Evolutionary conservation across 2,113 vertebrate species (phyloP), one percentile per base, ranked within the genome.

Genomic region (Panthera tigris): DNA sequence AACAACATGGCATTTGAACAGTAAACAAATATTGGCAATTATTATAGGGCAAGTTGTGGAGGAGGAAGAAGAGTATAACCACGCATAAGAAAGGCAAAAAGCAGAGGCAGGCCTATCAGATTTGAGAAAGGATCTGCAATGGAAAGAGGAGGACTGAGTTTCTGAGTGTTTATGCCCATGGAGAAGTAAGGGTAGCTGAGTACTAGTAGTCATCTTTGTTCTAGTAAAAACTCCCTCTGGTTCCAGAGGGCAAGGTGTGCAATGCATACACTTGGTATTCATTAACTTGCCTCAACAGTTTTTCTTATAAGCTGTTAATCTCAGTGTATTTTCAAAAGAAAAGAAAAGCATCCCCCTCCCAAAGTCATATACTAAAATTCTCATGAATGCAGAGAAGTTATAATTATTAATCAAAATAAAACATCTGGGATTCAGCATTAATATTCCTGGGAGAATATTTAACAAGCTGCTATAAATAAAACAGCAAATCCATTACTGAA

Each of bases 151-250:
- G 3, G 66, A 21, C 31, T 71, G 14, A 33, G 9, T 18, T 69
- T 85, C 69, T 86, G 13, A 31, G 0, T 74, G 27, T 15, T 5
- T 66, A 57, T 27, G 50, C 9, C 5, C 33, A 1, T n/a, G 63
- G 5, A 66, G 16, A 61, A 0, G 1, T 21, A 11, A 78, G 13
- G 5, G 11, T 36, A 5, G 19, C 11, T n/a, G 25, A 7, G 16
- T 45, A 21, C 31, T 21, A 80, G 14, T 3, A 39, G 7, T 74
- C 7, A 50, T 27, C 11, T 41, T 15, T 33, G 15, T 29, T 80
- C 36, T 5, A 25, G 52, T 21, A 50, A 88, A 76, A 89, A 66
- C 3, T 39, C 8, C 41, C 29, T 71, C 52, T 95, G 65, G 57
- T 55, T 79, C 57, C 7, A 73, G 39, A 63, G 55, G 8, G 27